Conservation (phyloP, 2,888 invertebrate genomes). For the Sesia apiformis region DNA sequence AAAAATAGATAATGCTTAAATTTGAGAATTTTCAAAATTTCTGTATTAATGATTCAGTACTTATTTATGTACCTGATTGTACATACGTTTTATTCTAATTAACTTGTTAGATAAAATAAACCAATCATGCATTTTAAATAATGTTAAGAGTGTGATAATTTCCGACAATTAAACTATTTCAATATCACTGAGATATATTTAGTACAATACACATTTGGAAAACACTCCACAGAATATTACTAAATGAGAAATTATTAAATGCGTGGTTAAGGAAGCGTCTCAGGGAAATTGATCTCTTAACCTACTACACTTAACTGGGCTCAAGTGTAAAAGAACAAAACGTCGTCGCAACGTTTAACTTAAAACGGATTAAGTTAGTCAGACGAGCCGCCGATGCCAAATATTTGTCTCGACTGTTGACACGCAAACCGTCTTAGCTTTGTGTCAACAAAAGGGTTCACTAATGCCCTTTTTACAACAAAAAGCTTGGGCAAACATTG, state of each 20-base stretch:
- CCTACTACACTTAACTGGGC: slow-evolving; percentile 27
- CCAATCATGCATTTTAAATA: too few species aligned
- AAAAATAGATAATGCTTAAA: too few species aligned
- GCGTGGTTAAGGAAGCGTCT: slow-evolving; percentile 25
- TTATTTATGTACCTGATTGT: too few species aligned
- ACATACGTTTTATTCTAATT: too few species aligned
- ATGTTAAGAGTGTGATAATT: too few species aligned
- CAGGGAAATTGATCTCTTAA: slow-evolving; percentile 25
- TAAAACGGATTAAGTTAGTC: slow-evolving; percentile 53
- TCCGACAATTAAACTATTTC: too few species aligned
- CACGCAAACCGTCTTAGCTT: slow-evolving; percentile 70
- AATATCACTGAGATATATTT: too few species aligned
- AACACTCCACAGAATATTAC: too few species aligned
- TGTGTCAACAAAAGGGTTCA: slow-evolving; percentile 68
- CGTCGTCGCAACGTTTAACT: slow-evolving; percentile 20
- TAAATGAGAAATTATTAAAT: neutral
- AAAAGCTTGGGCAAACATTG: slow-evolving; percentile 63
- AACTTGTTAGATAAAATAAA: too few species aligned
- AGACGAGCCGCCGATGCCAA: slow-evolving; percentile 60
- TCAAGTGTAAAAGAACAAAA: slow-evolving; percentile 39
- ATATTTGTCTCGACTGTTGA: slow-evolving; percentile 63
- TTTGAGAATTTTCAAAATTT: too few species aligned
- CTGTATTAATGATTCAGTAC: too few species aligned
- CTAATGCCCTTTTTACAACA: slow-evolving; percentile 72
- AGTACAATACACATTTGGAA: too few species aligned